Conservation (phyloP, 2,113 vertebrate genomes). For the Scortum barcoo region DNA sequence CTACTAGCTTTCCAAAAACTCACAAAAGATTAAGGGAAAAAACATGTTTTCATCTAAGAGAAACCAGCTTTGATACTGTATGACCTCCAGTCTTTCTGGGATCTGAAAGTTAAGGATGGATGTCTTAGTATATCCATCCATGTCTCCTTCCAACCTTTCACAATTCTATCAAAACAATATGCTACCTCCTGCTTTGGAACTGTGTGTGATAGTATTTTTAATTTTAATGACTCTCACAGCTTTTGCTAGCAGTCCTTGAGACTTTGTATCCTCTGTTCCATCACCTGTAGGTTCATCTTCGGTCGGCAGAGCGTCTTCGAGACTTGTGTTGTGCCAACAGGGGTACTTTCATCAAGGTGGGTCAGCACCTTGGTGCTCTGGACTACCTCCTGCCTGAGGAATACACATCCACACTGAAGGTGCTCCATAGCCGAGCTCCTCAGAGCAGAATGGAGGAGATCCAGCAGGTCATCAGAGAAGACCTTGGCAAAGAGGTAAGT, state of each 20-base stretch:
- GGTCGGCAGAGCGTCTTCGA: slow-evolving; percentile 92
- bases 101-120: too few species aligned
- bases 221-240: not conserved
- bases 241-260: not conserved
- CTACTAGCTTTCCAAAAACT: too few species aligned
- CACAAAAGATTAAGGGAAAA: too few species aligned
- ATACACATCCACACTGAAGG: slow-evolving; percentile 94
- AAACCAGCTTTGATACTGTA: too few species aligned
- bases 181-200: too few species aligned
- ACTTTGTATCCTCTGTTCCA: not conserved
- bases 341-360: slow-evolving; percentile 98
- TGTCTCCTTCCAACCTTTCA: too few species aligned
- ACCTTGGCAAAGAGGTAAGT: slow-evolving; percentile 94
- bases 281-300: slow-evolving; percentile 88
- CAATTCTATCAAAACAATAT: too few species aligned
- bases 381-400: slow-evolving; percentile 95
- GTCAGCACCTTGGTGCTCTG: slow-evolving; percentile 95
- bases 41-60: too few species aligned
- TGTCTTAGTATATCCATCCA: too few species aligned
- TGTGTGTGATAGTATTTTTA: too few species aligned
- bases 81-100: too few species aligned
- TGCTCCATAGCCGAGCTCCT: slow-evolving; percentile 94
- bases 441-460: slow-evolving; percentile 93
- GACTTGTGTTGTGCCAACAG: slow-evolving; percentile 96
- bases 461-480: slow-evolving; percentile 92